phyloP scores from a whole-genome alignment of 2,888 invertebrate genomes.

The Drosophila histrio region DNA sequence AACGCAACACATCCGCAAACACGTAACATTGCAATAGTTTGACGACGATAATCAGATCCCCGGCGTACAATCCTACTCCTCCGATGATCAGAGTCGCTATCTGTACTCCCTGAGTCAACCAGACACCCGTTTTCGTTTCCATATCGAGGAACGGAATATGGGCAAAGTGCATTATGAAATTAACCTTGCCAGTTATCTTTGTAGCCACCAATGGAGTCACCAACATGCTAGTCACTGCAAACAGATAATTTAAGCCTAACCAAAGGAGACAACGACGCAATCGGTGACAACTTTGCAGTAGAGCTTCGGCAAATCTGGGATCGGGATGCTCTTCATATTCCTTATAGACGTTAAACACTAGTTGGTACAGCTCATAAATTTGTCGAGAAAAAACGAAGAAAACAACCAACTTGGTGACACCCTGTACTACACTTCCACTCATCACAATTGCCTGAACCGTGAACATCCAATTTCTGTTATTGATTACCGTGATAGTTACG shows the following conservation, averaged over 20 bases:
- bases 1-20: conserved; percentile 54
- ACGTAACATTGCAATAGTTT: conserved; percentile 46
- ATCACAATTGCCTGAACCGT: conserved; percentile 51
- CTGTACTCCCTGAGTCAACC: conserved; percentile 47
- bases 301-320: conserved; percentile 15
- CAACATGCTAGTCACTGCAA: conserved; percentile 16
- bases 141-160: conserved; percentile 58
- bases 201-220: conserved; percentile 16
- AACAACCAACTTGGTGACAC: conserved; percentile 42
- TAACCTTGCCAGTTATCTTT: conserved; percentile 15
- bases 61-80: conserved; percentile 57
- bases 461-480: conserved; percentile 44
- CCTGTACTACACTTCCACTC: conserved; percentile 59
- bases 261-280: conserved; percentile 12
- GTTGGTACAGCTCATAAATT: conserved; percentile 13
- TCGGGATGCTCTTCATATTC: conserved; percentile 40
- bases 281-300: conserved; percentile 22
- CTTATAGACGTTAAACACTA: conserved; percentile 36
- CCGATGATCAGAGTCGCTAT: conserved; percentile 30
- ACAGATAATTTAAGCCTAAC: conserved; percentile 21
- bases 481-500: conserved; percentile 36
- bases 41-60: conserved; percentile 56
- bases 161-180: conserved; percentile 55
- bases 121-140: conserved; percentile 43
- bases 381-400: conserved; percentile 15